Evolutionary conservation across 1,140 invertebrate genomes (phyloP).

Genomic region (Danaus plexippus): DNA sequence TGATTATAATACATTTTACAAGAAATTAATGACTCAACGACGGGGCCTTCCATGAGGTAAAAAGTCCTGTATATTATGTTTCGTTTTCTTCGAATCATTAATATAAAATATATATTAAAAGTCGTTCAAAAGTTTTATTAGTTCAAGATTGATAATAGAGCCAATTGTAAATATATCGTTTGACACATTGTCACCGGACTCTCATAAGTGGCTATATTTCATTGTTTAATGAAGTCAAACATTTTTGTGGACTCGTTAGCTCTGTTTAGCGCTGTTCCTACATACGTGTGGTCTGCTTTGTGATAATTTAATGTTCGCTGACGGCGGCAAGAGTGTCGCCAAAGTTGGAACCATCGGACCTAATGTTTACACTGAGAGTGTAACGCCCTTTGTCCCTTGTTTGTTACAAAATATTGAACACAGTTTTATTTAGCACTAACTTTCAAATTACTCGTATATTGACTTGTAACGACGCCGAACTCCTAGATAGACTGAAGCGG

Average conservation of each 20-base stretch:
- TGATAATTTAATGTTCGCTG: constrained; percentile 55
- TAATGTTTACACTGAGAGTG: constrained; percentile 57
- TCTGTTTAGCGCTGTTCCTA: constrained; percentile 22
- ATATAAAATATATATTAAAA: no score
- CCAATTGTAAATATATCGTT: no score
- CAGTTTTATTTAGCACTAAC: constrained; percentile 68
- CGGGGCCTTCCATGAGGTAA: no score
- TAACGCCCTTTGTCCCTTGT: constrained; percentile 70
- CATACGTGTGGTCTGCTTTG: constrained; percentile 26
- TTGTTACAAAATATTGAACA: constrained; percentile 72
- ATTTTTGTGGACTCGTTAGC: constrained; percentile 23
- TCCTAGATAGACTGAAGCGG: no score
- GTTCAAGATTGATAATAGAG: no score
- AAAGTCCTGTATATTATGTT: no score
- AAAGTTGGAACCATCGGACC: constrained; percentile 23
- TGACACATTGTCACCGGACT: no score
- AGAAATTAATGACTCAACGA: no score
- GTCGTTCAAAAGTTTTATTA: no score
- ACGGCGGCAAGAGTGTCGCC: constrained; percentile 38
- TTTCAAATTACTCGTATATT: constrained; percentile 61
- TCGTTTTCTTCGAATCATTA: no score
- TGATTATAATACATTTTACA: no score
- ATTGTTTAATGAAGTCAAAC: constrained; percentile 14
- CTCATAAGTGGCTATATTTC: neutral
- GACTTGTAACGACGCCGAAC: constrained; percentile 39